Percentiles rank a stretch among this genome's conserved stretches.
Evolutionary conservation across 2,797 vertebrate genomes (phyloP).

Genomic region (Triplophysa yarkandensis): DNA sequence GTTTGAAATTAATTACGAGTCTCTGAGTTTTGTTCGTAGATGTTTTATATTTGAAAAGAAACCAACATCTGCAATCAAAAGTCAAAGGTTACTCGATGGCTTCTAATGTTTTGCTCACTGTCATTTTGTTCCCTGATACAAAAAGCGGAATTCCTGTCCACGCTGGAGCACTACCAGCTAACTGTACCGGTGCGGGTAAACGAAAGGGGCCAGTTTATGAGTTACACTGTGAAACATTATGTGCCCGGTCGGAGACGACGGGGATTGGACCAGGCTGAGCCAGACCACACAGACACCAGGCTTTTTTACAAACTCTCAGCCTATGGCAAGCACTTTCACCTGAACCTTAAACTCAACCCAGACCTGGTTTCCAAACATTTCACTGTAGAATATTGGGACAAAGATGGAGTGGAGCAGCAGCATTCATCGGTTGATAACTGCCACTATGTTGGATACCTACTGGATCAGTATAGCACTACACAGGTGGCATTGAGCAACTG

Average conservation of each 20-base stretch:
- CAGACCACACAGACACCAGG: slow-evolving; percentile 80
- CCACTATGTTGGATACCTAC: slow-evolving; percentile 94
- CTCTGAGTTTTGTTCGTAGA: background rate
- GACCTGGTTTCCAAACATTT: slow-evolving; percentile 94
- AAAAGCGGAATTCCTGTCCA: slow-evolving; percentile 98
- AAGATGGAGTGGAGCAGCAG: slow-evolving; percentile 89
- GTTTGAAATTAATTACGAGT: background rate
- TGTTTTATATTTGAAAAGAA: background rate
- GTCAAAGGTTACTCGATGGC: background rate
- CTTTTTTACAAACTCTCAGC: slow-evolving; percentile 97
- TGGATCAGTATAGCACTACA: slow-evolving; percentile 86
- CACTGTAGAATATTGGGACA: slow-evolving; percentile 96
- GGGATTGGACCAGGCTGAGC: slow-evolving; percentile 78
- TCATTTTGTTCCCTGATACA: slow-evolving; percentile 65
- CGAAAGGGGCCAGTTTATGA: slow-evolving; percentile 93
- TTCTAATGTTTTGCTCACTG: slow-evolving; percentile 61
- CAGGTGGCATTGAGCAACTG: slow-evolving; percentile 97
- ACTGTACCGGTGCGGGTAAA: slow-evolving; percentile 93
- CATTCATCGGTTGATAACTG: slow-evolving; percentile 91
- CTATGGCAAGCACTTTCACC: slow-evolving; percentile 97
- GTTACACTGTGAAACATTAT: slow-evolving; percentile 96
- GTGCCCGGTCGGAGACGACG: slow-evolving; percentile 88
- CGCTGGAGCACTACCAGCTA: slow-evolving; percentile 97
- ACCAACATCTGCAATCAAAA: background rate
- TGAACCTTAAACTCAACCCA: slow-evolving; percentile 95